Evolutionary conservation across 1,140 invertebrate species (phyloP).

Genomic region (Philotrypesis tridentata): DNA sequence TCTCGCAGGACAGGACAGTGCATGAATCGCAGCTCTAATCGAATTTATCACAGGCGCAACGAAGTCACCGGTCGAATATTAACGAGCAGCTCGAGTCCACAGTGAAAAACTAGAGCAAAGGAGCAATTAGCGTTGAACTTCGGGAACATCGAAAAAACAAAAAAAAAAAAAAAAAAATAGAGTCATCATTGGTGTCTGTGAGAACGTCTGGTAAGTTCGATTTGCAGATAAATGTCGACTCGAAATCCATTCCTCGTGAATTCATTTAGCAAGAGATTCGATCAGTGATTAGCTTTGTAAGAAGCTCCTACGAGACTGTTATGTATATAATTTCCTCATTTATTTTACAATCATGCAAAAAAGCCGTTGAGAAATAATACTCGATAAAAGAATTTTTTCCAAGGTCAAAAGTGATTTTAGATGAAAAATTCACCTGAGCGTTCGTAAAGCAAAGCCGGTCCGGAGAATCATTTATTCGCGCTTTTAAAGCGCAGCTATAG

Average conservation of each 20-base stretch:
- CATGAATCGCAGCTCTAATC: constrained; percentile 53
- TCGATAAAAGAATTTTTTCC: neutral
- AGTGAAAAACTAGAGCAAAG: constrained; percentile 43
- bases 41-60: constrained; percentile 55
- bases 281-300: neutral
- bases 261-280: neutral
- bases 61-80: constrained; percentile 52
- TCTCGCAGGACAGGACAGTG: constrained; percentile 3
- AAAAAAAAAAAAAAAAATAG: neutral
- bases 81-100: constrained; percentile 40
- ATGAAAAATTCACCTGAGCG: constrained; percentile 17
- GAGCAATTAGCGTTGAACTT: constrained; percentile 48
- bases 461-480: constrained; percentile 16
- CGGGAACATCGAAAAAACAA: too few species aligned
- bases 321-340: neutral
- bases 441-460: neutral
- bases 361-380: too few species aligned
- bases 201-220: neutral
- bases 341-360: neutral
- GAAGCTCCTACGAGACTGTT: too few species aligned
- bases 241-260: neutral
- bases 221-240: neutral
- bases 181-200: too few species aligned
- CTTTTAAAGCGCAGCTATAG: neutral
- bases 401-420: neutral